Evolutionary conservation across 2,888 invertebrate species (phyloP).

Genomic region (Euspilapteryx auroguttella): DNA sequence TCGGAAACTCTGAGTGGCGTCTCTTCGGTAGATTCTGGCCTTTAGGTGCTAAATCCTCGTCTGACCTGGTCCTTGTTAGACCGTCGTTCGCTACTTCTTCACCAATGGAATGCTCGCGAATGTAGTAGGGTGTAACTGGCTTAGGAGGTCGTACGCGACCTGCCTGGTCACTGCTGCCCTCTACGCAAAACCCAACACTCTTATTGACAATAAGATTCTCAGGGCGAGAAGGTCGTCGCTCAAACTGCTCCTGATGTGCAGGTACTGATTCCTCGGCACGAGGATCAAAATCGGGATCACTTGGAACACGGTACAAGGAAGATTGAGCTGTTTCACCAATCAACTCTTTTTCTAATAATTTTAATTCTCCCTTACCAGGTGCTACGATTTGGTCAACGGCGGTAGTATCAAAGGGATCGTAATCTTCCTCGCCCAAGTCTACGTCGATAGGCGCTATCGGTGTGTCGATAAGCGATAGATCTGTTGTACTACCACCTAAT

Average conservation of each 20-base stretch:
- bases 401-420: conserved; percentile 88
- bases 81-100: conserved; percentile 71
- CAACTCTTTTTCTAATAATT: conserved; percentile 76
- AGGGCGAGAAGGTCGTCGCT: conserved; percentile 66
- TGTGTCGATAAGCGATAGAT: conserved; percentile 69
- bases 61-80: conserved; percentile 63
- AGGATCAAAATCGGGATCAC: conserved; percentile 84
- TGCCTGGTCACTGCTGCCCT: too few species aligned
- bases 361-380: conserved; percentile 77
- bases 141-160: too few species aligned
- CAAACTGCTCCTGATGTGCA: conserved; percentile 19
- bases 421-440: conserved; percentile 58
- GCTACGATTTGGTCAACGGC: conserved; percentile 70
- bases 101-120: conserved; percentile 63
- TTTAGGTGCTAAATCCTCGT: conserved; percentile 65
- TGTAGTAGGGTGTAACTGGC: conserved; percentile 82
- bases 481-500: conserved; percentile 75
- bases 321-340: conserved; percentile 46
- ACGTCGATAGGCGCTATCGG: conserved; percentile 67
- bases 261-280: conserved; percentile 64
- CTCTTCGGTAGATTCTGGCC: conserved; percentile 33
- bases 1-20: conserved; percentile 54
- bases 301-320: conserved; percentile 46
- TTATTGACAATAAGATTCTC: conserved; percentile 57
- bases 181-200: conserved; percentile 57